Evolutionary conservation across 2,113 vertebrate species (phyloP).

Genomic region (Electrona antarctica): DNA sequence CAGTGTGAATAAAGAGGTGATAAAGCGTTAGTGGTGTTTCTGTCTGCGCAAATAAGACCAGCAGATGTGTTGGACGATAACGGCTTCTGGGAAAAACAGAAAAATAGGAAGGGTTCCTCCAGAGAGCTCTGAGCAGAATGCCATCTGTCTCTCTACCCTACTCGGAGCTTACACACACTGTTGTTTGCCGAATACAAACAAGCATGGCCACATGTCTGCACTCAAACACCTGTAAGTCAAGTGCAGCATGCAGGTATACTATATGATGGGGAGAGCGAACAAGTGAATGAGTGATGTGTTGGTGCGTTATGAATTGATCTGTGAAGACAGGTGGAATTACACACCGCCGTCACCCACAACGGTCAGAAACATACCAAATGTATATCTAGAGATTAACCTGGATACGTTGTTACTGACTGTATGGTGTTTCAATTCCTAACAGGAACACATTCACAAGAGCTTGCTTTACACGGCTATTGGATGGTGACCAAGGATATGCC

Average conservation of each 20-base stretch:
- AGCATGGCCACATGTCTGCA: not conserved
- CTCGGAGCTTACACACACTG: not conserved
- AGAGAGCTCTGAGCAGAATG: slow-evolving; percentile 36
- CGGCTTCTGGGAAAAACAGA: slow-evolving; percentile 22
- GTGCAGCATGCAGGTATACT: not conserved
- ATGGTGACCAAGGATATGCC: too few species aligned
- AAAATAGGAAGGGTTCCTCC: slow-evolving; percentile 54
- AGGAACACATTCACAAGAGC: too few species aligned
- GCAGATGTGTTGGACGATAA: slow-evolving; percentile 58
- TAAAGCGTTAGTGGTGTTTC: not conserved
- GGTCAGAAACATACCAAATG: slow-evolving; percentile 7
- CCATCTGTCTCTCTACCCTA: slow-evolving; percentile 40
- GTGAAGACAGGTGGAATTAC: too few species aligned
- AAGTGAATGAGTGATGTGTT: too few species aligned
- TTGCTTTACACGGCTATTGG: too few species aligned
- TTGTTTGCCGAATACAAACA: not conserved
- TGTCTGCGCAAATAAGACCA: slow-evolving; percentile 36
- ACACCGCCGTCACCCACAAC: too few species aligned
- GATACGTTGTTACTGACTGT: too few species aligned
- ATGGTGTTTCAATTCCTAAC: too few species aligned
- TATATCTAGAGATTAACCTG: too few species aligned
- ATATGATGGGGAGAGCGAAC: too few species aligned
- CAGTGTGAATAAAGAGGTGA: not conserved
- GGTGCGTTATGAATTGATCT: too few species aligned
- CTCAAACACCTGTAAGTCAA: not conserved